A percentile compares a stretch with the other conserved stretches of the same genome.
phyloP scores from a whole-genome alignment of 2,888 invertebrate genomes.

The Zelleria hepariella region DNA sequence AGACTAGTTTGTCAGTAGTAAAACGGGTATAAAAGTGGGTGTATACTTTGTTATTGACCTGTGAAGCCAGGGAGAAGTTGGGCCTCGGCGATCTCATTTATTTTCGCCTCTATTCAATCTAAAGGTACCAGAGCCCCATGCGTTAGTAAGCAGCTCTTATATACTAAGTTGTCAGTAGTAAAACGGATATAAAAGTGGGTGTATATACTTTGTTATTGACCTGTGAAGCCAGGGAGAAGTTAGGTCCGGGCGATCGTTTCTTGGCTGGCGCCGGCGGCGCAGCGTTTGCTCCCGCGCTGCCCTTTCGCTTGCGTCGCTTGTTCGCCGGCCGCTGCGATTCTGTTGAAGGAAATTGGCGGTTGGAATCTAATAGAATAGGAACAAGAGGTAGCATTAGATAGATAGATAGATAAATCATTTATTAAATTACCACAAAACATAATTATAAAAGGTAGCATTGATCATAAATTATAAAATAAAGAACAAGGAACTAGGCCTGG shows the following conservation, averaged over 20 bases:
- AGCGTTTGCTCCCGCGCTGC: slow-evolving; percentile 89
- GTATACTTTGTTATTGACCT: slow-evolving; percentile 65
- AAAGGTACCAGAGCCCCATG: neutral
- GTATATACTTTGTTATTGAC: slow-evolving; percentile 50
- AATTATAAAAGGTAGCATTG: too few species aligned
- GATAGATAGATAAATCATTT: too few species aligned
- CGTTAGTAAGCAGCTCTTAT: neutral
- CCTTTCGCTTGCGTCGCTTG: slow-evolving; percentile 97
- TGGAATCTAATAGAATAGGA: neutral
- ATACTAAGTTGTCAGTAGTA: neutral
- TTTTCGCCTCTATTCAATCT: slow-evolving; percentile 76
- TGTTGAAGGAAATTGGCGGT: slow-evolving; percentile 31
- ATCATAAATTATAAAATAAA: too few species aligned
- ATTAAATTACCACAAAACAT: too few species aligned
- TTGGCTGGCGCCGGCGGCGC: slow-evolving; percentile 92
- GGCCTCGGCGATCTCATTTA: slow-evolving; percentile 97
- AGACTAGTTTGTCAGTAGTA: too few species aligned
- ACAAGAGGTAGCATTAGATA: too few species aligned
- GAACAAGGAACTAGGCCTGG: too few species aligned
- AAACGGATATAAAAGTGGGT: neutral
- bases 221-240: slow-evolving; percentile 95
- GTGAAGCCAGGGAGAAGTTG: slow-evolving; percentile 95
- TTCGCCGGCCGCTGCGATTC: slow-evolving; percentile 96
- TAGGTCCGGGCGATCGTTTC: slow-evolving; percentile 96
- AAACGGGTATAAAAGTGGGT: too few species aligned